Conservation (phyloP, 2,888 invertebrate genomes). For the Stenotaenia linearis region DNA sequence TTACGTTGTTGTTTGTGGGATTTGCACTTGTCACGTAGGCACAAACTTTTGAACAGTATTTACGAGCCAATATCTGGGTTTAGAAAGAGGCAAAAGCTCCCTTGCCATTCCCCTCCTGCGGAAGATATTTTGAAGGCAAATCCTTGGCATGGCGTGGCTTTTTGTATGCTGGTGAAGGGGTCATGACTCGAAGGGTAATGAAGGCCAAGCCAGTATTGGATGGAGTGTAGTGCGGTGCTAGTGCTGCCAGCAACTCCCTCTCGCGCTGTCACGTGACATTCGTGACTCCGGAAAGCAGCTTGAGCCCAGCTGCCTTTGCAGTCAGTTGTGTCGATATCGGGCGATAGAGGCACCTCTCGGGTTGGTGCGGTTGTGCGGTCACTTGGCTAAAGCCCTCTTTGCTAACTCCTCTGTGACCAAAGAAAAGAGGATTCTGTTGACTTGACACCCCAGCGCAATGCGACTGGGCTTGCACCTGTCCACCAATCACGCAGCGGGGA, state of each 20-base stretch:
- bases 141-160: background rate
- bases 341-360: conserved; percentile 8
- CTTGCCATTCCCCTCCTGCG: background rate
- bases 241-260: conserved; percentile 13
- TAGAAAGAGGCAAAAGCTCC: background rate
- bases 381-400: conserved; percentile 21
- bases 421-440: conserved; percentile 4
- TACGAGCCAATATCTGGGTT: background rate
- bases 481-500: conserved; percentile 13
- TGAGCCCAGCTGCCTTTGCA: conserved; percentile 8
- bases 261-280: conserved; percentile 20
- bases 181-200: conserved; percentile 26
- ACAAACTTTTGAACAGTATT: conserved; percentile 1
- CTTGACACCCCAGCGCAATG: conserved; percentile 18
- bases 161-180: conserved; percentile 17
- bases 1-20: background rate
- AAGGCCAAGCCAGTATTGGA: conserved; percentile 16
- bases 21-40: conserved; percentile 1
- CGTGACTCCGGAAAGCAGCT: conserved; percentile 24
- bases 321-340: conserved; percentile 21
- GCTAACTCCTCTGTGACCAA: conserved; percentile 11
- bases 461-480: conserved; percentile 23
- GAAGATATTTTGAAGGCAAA: conserved; percentile 8
- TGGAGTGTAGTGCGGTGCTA: background rate
- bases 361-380: conserved; percentile 20